Percentiles rank a stretch among this genome's conserved stretches.
Evolutionary conservation across 2,797 vertebrate species (phyloP).

Genomic region (Rhinophrynus dorsalis): DNA sequence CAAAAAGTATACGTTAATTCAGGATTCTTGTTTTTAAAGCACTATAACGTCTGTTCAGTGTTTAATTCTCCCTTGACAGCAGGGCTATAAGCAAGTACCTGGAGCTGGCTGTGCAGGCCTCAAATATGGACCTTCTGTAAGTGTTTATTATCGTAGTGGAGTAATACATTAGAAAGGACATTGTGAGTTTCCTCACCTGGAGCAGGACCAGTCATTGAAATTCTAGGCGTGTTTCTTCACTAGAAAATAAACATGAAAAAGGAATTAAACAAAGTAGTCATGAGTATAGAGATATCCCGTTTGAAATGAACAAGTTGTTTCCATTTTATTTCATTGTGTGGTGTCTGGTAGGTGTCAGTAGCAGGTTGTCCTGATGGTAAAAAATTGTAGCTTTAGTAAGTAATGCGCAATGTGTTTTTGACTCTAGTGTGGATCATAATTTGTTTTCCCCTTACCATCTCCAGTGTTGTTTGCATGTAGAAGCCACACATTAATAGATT

Average conservation of each 20-base stretch:
- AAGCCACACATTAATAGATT: no score
- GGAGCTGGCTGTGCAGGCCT: conserved; percentile 37
- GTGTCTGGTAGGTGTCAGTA: neutral
- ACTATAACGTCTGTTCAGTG: conserved; percentile 28
- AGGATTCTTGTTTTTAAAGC: conserved; percentile 7
- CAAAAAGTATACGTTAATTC: neutral
- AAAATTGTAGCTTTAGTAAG: no score
- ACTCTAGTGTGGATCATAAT: no score
- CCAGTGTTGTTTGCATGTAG: no score
- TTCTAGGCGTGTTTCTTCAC: conserved; percentile 47
- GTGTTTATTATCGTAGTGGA: conserved; percentile 48
- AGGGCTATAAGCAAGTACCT: conserved; percentile 43
- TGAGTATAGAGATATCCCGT: neutral
- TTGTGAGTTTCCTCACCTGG: conserved; percentile 50
- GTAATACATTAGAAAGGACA: conserved; percentile 50
- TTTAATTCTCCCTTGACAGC: conserved; percentile 27
- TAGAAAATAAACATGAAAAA: conserved; percentile 51
- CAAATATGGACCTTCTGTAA: conserved; percentile 30
- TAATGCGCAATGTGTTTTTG: no score
- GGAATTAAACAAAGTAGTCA: conserved; percentile 42
- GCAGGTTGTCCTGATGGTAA: no score
- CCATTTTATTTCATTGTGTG: neutral
- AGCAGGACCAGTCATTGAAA: conserved; percentile 50
- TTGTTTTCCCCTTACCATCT: no score
- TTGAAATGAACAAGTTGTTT: conserved; percentile 19